A percentile compares a stretch with the other conserved stretches of the same genome.
Conservation (phyloP, 2,797 vertebrate genomes). For the Rallus crepitans region DNA sequence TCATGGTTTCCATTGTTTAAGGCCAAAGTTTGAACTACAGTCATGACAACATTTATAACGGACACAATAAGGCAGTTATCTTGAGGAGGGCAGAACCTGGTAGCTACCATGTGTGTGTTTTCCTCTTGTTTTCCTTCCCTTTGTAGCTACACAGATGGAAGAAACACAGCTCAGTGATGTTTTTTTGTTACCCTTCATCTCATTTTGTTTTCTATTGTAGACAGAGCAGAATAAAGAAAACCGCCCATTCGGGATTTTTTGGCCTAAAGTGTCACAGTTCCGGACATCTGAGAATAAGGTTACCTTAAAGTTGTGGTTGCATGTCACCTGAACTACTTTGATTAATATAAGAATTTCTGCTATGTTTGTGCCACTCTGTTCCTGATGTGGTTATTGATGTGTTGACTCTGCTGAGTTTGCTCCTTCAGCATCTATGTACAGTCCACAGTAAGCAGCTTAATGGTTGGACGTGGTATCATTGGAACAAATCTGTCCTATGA, state of each 20-base stretch:
- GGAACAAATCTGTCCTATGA: too few relatives aligned
- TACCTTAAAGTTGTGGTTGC: background rate
- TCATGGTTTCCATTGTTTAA: background rate
- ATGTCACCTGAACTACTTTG: background rate
- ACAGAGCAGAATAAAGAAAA: background rate
- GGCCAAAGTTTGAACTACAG: background rate
- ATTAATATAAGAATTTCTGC: background rate
- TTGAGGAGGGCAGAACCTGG: background rate
- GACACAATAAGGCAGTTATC: slow-evolving; percentile 1
- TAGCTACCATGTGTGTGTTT: background rate
- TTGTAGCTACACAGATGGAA: background rate
- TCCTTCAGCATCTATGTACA: background rate
- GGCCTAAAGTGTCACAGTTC: background rate
- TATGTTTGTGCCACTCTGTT: background rate
- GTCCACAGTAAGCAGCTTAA: background rate
- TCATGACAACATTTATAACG: background rate
- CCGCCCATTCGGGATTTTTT: background rate
- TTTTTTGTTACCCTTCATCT: background rate
- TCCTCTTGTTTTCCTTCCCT: slow-evolving; percentile 1
- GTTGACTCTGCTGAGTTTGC: background rate
- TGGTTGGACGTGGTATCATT: background rate
- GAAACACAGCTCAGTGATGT: background rate
- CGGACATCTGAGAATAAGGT: background rate
- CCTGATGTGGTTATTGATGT: background rate
- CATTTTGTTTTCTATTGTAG: background rate